Percentiles rank a stretch among this genome's conserved stretches.
Conservation (phyloP, 1,140 invertebrate genomes). For the Ylistrum balloti region DNA sequence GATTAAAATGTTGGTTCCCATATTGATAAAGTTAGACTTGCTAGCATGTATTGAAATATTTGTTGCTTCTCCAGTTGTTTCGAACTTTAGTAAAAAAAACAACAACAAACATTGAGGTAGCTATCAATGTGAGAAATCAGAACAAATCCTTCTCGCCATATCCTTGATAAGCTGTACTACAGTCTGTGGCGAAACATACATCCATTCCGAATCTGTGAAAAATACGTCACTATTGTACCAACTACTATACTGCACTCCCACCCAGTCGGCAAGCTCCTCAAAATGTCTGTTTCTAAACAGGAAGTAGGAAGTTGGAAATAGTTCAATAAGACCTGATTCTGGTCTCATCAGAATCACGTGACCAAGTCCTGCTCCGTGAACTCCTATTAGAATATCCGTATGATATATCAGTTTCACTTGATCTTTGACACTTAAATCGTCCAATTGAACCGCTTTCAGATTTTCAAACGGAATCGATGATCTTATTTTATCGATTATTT, state of each 20-base stretch:
- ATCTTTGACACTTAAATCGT: constrained; percentile 54
- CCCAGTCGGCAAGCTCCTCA: constrained; percentile 50
- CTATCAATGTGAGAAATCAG: neutral
- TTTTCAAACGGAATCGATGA: neutral
- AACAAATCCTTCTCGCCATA: neutral
- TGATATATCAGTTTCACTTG: constrained; percentile 83
- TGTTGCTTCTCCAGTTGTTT: too few relatives aligned
- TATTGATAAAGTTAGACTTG: too few relatives aligned
- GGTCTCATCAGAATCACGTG: constrained; percentile 95
- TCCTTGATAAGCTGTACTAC: constrained; percentile 36
- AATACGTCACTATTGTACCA: constrained; percentile 40
- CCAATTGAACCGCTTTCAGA: constrained; percentile 59
- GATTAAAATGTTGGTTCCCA: too few relatives aligned
- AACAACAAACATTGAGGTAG: neutral
- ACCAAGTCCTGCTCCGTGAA: constrained; percentile 96
- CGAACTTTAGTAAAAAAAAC: too few relatives aligned
- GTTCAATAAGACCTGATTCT: constrained; percentile 95
- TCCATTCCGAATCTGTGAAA: neutral
- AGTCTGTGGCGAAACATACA: constrained; percentile 42
- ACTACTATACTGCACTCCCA: constrained; percentile 44
- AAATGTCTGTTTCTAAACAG: constrained; percentile 48
- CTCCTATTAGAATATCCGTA: constrained; percentile 95
- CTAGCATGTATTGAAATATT: too few relatives aligned
- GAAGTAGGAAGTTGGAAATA: constrained; percentile 83
- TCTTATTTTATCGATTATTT: constrained; percentile 53